phyloP scores from a whole-genome alignment of 2,797 vertebrate genomes.

The Onychomys arenicola region DNA sequence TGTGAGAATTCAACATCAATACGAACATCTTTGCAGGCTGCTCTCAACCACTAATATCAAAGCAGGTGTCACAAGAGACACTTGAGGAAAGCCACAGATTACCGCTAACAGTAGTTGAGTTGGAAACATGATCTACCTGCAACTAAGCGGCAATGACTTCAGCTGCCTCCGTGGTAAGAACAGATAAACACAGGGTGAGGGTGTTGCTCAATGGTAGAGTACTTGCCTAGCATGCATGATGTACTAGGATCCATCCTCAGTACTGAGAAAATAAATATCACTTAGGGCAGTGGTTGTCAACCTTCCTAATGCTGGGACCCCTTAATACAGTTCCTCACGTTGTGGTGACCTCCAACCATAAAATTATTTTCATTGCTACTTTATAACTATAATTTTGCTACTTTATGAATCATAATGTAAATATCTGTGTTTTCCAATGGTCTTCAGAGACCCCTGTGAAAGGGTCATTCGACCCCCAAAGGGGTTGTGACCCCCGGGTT shows the following conservation, averaged over 20 bases:
- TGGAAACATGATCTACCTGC: not conserved
- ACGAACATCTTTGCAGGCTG: constrained; percentile 32
- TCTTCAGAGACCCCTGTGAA: not conserved
- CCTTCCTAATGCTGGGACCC: not conserved
- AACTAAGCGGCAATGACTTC: not conserved
- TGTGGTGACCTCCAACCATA: not conserved
- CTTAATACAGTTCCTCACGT: not conserved
- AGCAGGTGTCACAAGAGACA: not conserved
- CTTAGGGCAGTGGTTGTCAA: not conserved
- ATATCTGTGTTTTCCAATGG: not conserved
- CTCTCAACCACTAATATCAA: not conserved
- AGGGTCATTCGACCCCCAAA: not conserved
- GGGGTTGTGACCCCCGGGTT: no score
- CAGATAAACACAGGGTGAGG: not conserved
- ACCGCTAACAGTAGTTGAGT: not conserved
- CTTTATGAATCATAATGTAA: not conserved
- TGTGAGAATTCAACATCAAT: constrained; percentile 33
- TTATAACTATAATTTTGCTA: not conserved
- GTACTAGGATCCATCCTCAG: no score
- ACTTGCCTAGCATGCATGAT: not conserved
- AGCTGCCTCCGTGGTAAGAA: not conserved
- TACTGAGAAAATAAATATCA: not conserved
- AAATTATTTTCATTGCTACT: not conserved
- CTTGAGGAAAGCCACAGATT: constrained; percentile 48
- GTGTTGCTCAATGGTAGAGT: not conserved